Evolutionary conservation across 2,113 vertebrate species (phyloP).

Genomic region (Uria lomvia): DNA sequence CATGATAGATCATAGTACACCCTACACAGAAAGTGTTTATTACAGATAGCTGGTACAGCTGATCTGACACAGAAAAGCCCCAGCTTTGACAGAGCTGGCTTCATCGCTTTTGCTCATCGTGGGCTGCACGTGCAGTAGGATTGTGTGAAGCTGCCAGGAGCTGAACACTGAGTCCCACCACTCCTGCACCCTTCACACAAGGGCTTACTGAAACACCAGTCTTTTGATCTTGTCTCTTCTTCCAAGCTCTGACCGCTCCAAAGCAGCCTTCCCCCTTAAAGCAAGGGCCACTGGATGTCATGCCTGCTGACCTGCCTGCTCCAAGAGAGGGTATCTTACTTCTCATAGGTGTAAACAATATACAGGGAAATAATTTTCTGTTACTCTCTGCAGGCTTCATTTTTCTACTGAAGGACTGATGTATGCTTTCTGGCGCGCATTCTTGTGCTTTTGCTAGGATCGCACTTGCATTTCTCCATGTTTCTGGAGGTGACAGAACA

Average conservation of each 20-base stretch:
- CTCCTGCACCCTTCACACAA: neutral
- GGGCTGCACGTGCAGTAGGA: neutral
- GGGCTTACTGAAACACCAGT: neutral
- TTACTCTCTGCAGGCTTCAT: neutral
- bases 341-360: neutral
- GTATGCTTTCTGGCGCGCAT: neutral
- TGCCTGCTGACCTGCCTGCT: neutral
- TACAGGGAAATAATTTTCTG: neutral
- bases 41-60: neutral
- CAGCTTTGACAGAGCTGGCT: neutral
- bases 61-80: neutral
- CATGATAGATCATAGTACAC: neutral
- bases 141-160: neutral
- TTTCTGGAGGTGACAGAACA: neutral
- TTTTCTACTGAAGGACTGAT: neutral
- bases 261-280: neutral
- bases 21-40: neutral
- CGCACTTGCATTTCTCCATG: neutral
- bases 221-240: neutral
- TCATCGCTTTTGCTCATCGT: neutral
- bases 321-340: neutral
- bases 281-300: accelerated
- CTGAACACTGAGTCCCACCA: neutral
- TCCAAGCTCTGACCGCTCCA: neutral
- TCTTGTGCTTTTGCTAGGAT: neutral